A percentile compares a stretch with the other conserved stretches of the same genome.
Evolutionary conservation across 1,140 invertebrate species (phyloP).

Genomic region (Drosophila dunni): DNA sequence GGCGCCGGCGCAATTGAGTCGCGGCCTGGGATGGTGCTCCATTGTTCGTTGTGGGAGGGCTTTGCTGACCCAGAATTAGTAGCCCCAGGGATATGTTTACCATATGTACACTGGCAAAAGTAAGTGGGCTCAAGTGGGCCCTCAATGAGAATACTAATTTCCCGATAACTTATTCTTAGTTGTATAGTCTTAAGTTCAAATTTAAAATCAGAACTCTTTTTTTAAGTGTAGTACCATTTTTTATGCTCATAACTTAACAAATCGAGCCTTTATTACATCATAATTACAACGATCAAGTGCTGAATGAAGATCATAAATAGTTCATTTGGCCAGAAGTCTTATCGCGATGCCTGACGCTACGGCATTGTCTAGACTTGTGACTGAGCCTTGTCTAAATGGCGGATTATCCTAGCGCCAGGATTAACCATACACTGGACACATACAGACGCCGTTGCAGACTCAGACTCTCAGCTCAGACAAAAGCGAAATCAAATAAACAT

Average conservation of each 20-base stretch:
- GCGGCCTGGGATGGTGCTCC: slow-evolving; percentile 20
- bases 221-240: slow-evolving; percentile 7
- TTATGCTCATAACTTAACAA: slow-evolving; percentile 17
- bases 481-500: slow-evolving; percentile 80
- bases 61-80: slow-evolving; percentile 56
- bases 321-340: slow-evolving; percentile 51
- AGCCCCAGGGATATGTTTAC: slow-evolving; percentile 23
- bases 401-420: slow-evolving; percentile 83
- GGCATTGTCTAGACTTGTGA: slow-evolving; percentile 83
- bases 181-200: too few species aligned
- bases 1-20: slow-evolving; percentile 6
- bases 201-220: too few species aligned
- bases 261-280: slow-evolving; percentile 32
- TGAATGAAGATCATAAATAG: slow-evolving; percentile 35
- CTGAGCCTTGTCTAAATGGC: slow-evolving; percentile 75
- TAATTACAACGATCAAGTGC: neutral
- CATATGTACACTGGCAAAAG: slow-evolving; percentile 11
- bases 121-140: too few species aligned
- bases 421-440: slow-evolving; percentile 34
- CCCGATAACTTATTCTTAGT: too few species aligned
- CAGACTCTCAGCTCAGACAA: slow-evolving; percentile 52
- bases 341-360: slow-evolving; percentile 65
- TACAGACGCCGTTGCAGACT: slow-evolving; percentile 1
- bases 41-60: slow-evolving; percentile 36
- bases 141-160: too few species aligned